Conservation (phyloP, 1,140 invertebrate genomes). For the Adelges cooleyi region DNA sequence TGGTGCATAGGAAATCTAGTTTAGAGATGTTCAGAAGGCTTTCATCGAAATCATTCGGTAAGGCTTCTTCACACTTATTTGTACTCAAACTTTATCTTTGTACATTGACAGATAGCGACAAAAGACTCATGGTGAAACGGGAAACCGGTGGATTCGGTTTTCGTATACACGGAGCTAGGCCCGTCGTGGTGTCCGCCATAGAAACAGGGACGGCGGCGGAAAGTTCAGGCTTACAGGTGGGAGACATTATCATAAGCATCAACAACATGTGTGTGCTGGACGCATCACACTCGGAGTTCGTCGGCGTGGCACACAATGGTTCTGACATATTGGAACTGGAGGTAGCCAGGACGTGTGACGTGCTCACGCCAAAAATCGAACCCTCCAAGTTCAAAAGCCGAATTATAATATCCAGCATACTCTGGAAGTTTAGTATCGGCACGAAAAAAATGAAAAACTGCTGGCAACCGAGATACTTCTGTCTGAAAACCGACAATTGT, state of each 20-base stretch:
- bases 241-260: constrained; percentile 84
- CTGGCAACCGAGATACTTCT: constrained; percentile 86
- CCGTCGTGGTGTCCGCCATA: constrained; percentile 88
- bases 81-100: neutral
- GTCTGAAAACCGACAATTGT: constrained; percentile 79
- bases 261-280: constrained; percentile 85
- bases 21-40: constrained; percentile 80
- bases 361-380: constrained; percentile 46
- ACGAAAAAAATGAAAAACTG: constrained; percentile 39
- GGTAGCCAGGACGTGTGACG: constrained; percentile 72
- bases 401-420: constrained; percentile 51
- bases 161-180: constrained; percentile 86
- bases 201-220: constrained; percentile 84
- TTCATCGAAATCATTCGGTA: constrained; percentile 72
- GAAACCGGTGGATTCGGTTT: constrained; percentile 88
- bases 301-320: constrained; percentile 69
- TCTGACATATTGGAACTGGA: constrained; percentile 71
- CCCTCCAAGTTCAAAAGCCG: neutral
- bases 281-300: constrained; percentile 87
- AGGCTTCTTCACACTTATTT: constrained; percentile 9
- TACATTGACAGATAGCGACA: constrained; percentile 63
- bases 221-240: constrained; percentile 78
- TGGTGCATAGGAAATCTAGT: constrained; percentile 83
- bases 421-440: constrained; percentile 57
- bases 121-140: constrained; percentile 66